A percentile compares a stretch with the other conserved stretches of the same genome.
Evolutionary conservation across 2,113 vertebrate genomes (phyloP).

Genomic region (Campylomormyrus tamandua): DNA sequence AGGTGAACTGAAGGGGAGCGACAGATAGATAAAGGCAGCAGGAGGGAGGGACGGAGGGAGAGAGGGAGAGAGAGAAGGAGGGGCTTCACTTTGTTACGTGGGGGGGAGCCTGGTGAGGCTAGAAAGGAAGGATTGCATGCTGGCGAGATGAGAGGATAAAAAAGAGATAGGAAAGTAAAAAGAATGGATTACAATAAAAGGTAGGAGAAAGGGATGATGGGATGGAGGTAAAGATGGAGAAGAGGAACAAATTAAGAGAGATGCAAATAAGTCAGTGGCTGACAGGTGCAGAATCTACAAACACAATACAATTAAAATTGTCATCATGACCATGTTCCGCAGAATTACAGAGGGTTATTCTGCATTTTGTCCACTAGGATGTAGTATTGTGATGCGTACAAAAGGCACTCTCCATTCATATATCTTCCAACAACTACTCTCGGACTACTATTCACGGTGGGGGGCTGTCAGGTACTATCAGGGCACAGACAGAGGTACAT

Average conservation of each 20-base stretch:
- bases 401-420: background rate
- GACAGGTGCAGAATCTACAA: background rate
- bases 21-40: conserved; percentile 13
- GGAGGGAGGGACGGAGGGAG: background rate
- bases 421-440: background rate
- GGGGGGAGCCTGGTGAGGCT: background rate
- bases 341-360: background rate
- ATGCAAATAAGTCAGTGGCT: background rate
- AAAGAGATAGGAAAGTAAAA: background rate
- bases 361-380: background rate
- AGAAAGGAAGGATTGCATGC: background rate
- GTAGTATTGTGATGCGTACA: background rate
- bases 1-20: conserved; percentile 26
- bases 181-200: background rate
- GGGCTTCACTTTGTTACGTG: background rate
- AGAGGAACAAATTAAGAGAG: background rate
- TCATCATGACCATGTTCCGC: background rate
- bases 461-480: background rate
- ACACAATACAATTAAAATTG: background rate
- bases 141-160: background rate
- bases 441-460: background rate
- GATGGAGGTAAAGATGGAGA: background rate
- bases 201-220: background rate
- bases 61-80: background rate
- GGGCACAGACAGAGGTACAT: background rate